A percentile compares a stretch with the other conserved stretches of the same genome.
Conservation (phyloP, 2,113 vertebrate genomes). For the Brachyhypopomus gauderio region DNA sequence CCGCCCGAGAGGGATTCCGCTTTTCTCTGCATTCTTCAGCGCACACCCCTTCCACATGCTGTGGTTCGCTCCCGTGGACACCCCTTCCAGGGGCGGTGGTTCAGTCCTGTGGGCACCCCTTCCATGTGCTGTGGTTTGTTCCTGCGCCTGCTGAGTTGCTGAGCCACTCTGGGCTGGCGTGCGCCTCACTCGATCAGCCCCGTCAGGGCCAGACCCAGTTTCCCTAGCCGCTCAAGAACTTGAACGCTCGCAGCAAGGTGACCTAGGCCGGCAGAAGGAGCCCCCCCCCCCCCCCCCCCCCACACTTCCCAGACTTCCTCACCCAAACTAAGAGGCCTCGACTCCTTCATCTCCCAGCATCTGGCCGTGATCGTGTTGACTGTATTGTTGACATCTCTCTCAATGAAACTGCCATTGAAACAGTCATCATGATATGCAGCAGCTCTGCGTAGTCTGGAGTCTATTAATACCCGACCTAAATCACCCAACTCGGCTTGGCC, state of each 20-base stretch:
- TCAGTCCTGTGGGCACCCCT: too few species aligned
- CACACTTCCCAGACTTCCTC: not conserved
- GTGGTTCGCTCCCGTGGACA: too few species aligned
- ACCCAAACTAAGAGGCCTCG: not conserved
- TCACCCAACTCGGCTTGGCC: slow-evolving; percentile 23
- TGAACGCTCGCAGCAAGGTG: slow-evolving; percentile 47
- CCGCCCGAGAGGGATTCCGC: too few species aligned
- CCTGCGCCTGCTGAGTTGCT: slow-evolving; percentile 39
- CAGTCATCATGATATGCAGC: not conserved
- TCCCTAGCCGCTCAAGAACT: slow-evolving; percentile 29
- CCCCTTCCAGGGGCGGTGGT: too few species aligned
- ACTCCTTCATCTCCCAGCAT: not conserved
- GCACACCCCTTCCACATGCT: too few species aligned
- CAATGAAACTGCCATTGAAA: slow-evolving; percentile 15
- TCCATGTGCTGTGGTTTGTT: not conserved
- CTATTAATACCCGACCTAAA: slow-evolving; percentile 56
- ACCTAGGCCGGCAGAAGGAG: slow-evolving; percentile 41
- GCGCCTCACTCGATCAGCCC: slow-evolving; percentile 21
- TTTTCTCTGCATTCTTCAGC: too few species aligned
- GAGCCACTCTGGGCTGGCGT: slow-evolving; percentile 36
- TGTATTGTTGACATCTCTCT: not conserved
- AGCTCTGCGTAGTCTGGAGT: slow-evolving; percentile 21
- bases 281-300: not conserved
- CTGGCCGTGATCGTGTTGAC: not conserved
- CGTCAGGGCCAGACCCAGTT: slow-evolving; percentile 56